These are phyloP conservation scores for Anguilla rostrata DNA, from an alignment of 2,113 vertebrate genomes.

Conservation along the genomic window DNA sequence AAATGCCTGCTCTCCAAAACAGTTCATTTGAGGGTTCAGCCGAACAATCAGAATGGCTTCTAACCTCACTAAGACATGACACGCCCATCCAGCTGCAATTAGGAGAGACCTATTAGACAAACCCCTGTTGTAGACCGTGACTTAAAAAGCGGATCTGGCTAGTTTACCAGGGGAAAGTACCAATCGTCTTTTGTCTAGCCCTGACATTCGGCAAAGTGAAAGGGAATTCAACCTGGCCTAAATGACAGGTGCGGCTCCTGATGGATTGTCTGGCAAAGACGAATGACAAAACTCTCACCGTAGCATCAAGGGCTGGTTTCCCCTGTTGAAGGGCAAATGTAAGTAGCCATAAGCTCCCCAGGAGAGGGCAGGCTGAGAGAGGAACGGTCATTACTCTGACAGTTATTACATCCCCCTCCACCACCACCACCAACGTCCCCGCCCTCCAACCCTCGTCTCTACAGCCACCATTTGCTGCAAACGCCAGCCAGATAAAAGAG, in stretches of 20 bases:
- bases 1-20: not conserved
- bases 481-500: not conserved
- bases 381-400: not conserved
- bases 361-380: slow-evolving; percentile 4
- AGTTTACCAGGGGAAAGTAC: not conserved
- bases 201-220: not conserved
- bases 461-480: not conserved
- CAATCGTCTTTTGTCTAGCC: not conserved
- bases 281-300: not conserved
- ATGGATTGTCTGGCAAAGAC: not conserved
- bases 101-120: not conserved
- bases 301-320: not conserved
- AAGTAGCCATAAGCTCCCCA: slow-evolving; percentile 1
- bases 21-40: not conserved
- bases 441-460: not conserved
- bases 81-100: not conserved
- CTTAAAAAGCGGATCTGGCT: not conserved
- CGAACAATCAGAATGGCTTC: not conserved
- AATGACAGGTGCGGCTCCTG: not conserved
- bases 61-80: not conserved
- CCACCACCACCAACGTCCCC: not conserved
- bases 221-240: not conserved
- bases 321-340: not conserved
- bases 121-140: not conserved
- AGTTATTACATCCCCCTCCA: not conserved